A percentile compares a stretch with the other conserved stretches of the same genome.
Conservation (phyloP, 23 tunicate species). For the Diplosoma virens region DNA sequence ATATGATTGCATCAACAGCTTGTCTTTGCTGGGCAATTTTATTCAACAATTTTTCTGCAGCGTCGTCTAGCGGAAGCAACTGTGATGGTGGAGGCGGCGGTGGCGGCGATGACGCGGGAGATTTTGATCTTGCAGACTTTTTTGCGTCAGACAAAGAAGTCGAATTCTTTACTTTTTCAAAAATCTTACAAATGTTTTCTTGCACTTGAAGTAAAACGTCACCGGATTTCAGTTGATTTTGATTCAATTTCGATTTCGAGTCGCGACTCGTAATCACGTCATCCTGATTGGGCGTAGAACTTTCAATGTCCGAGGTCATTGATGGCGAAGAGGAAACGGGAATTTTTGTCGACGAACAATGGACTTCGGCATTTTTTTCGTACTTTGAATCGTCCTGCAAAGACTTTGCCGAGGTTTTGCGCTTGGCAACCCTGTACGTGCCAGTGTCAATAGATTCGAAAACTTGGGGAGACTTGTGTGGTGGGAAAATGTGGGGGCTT, state of each 20-base stretch:
- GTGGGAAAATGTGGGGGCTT: no score
- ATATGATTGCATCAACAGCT: no score
- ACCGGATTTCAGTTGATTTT: no score
- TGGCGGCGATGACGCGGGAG: constrained; percentile 7
- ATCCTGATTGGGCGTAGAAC: no score
- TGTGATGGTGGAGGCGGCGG: constrained; percentile 28
- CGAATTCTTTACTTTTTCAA: constrained; percentile 42
- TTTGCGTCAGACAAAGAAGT: constrained; percentile 12
- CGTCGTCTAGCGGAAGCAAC: constrained; percentile 43
- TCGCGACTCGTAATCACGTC: no score
- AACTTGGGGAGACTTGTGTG: no score
- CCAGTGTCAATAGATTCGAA: constrained; percentile 58
- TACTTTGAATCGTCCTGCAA: no score
- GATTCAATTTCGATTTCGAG: no score
- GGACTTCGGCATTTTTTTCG: not conserved
- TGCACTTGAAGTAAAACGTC: not conserved
- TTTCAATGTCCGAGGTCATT: no score
- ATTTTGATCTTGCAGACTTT: not conserved
- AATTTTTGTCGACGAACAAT: not conserved
- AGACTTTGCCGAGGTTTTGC: constrained; percentile 1
- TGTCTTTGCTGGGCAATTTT: constrained; percentile 1
- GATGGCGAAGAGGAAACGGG: not conserved
- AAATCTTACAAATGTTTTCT: constrained; percentile 17
- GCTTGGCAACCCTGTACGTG: constrained; percentile 42
- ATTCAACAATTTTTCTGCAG: constrained; percentile 27